phyloP scores from a whole-genome alignment of 2,113 vertebrate species.

The Hyla sarda region DNA sequence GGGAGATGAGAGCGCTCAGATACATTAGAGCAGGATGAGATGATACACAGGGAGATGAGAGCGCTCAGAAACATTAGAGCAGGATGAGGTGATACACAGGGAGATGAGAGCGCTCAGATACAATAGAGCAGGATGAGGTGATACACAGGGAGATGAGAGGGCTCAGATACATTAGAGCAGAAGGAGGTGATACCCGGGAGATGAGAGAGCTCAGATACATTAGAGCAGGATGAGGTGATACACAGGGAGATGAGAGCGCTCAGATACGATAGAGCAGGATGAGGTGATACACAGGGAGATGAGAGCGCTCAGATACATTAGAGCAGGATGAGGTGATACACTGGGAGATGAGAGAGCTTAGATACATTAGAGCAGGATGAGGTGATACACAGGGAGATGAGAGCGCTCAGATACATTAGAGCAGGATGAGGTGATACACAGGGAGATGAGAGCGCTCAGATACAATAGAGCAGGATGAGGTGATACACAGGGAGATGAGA shows the following conservation, averaged over 20 bases:
- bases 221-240: neutral
- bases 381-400: neutral
- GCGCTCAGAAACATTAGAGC: no score
- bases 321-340: neutral
- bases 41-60: no score
- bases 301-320: neutral
- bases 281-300: neutral
- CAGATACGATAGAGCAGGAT: no score
- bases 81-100: neutral
- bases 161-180: neutral
- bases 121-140: neutral
- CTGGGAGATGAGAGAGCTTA: neutral
- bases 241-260: neutral
- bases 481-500: no score
- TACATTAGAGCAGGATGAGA: no score
- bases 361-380: neutral
- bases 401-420: no score
- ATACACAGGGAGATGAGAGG: neutral
- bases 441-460: no score
- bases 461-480: no score
- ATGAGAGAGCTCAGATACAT: no score
- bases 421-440: no score
- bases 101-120: no score
- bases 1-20: no score
- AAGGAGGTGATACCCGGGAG: neutral